phyloP scores from a whole-genome alignment of 1,140 invertebrate species.

The Rhopalosiphum padi region DNA sequence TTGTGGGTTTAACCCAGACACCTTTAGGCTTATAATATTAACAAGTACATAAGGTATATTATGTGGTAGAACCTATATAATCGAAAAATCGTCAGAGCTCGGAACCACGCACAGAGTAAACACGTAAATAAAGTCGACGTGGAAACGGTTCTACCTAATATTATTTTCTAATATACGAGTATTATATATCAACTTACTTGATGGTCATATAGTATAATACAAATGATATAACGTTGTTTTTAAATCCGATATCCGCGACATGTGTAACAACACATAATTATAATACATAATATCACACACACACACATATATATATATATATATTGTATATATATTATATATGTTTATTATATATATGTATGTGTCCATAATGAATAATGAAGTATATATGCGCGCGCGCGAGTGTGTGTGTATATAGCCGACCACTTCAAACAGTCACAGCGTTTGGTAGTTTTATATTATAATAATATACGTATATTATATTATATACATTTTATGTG shows the following conservation, averaged over 20 bases:
- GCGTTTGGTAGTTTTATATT: neutral
- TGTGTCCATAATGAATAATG: neutral
- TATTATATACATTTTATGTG: neutral
- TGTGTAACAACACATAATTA: conserved; percentile 3
- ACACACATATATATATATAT: neutral
- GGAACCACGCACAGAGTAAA: neutral
- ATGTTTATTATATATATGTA: neutral
- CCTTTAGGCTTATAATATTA: no score
- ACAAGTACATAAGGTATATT: no score
- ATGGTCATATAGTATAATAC: neutral
- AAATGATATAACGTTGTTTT: neutral
- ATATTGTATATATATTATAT: no score
- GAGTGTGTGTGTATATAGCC: neutral
- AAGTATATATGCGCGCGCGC: neutral
- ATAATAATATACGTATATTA: neutral
- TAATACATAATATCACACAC: neutral
- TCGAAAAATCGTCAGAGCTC: neutral
- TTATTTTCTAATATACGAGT: neutral
- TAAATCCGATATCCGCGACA: neutral
- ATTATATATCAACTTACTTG: neutral
- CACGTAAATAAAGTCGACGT: neutral
- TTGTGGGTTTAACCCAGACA: neutral
- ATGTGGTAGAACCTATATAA: neutral
- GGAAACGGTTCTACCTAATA: neutral
- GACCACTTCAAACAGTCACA: neutral